Conservation (phyloP, 64 coral and sea anemone genomes). For the Montipora cactus region DNA sequence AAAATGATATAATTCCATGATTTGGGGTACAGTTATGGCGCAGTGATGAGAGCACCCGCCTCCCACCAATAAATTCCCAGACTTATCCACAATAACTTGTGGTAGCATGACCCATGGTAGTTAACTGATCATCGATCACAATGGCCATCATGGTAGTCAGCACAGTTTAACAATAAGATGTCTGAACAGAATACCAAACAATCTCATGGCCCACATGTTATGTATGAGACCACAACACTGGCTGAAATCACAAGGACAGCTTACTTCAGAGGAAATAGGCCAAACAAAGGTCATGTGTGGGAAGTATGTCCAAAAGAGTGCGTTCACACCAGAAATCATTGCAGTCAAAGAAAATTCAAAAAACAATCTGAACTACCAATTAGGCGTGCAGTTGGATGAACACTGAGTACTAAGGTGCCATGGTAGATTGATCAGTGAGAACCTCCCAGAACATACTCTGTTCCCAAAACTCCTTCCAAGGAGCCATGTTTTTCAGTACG, state of each 20-base stretch:
- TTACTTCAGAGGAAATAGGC: constrained; percentile 8
- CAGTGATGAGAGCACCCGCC: no score
- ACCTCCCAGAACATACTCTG: constrained; percentile 23
- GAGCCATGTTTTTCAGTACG: not conserved
- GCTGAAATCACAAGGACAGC: constrained; percentile 4
- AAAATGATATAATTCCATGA: no score
- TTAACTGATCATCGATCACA: no score
- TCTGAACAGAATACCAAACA: not conserved
- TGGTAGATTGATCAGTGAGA: constrained; percentile 10
- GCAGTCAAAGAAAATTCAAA: constrained; percentile 23
- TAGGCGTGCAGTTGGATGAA: no score
- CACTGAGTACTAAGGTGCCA: no score
- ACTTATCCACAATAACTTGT: no score
- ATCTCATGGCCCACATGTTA: not conserved
- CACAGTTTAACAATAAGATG: no score
- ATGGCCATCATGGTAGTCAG: no score
- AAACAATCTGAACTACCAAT: not conserved
- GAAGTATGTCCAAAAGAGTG: not conserved
- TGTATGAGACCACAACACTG: constrained; percentile 4
- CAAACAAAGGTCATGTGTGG: not conserved
- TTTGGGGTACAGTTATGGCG: no score
- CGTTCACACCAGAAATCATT: not conserved
- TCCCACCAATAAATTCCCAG: no score
- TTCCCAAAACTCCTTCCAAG: constrained; percentile 40
- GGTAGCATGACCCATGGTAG: no score